Percentiles rank a stretch among this genome's conserved stretches.
These are phyloP conservation scores for Ditula angustiorana DNA, from an alignment of 2,888 invertebrate genomes.

Conservation along the genomic window DNA sequence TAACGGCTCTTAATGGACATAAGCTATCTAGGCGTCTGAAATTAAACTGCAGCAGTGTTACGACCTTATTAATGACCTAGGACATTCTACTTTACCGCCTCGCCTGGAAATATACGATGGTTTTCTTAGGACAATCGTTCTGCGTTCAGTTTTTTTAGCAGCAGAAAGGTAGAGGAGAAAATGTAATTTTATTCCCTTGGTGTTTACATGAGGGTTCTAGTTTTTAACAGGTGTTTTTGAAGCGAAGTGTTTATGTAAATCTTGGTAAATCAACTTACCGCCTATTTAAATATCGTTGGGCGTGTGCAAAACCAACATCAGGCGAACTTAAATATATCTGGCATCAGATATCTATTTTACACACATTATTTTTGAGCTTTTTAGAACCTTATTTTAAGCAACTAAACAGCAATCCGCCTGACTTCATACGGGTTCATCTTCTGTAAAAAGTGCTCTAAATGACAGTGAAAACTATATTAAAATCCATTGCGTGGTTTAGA, in stretches of 20 bases:
- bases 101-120: neutral
- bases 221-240: neutral
- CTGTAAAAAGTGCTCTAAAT: too few species aligned
- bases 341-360: too few species aligned
- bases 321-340: too few species aligned
- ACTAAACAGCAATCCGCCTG: too few species aligned
- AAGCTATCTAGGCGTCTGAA: constrained; percentile 9
- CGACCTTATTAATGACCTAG: neutral
- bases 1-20: constrained; percentile 20
- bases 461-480: too few species aligned
- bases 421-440: too few species aligned
- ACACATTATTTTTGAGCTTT: too few species aligned
- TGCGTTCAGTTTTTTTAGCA: neutral
- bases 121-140: neutral
- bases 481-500: too few species aligned
- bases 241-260: neutral
- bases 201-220: neutral
- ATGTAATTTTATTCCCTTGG: neutral
- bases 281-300: neutral
- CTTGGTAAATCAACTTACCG: neutral
- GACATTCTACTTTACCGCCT: neutral
- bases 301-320: neutral
- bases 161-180: neutral
- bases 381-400: too few species aligned
- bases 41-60: constrained; percentile 6